Percentiles rank a stretch among this genome's conserved stretches.
Conservation (phyloP, 2,113 vertebrate genomes). For the Lonchura striata region DNA sequence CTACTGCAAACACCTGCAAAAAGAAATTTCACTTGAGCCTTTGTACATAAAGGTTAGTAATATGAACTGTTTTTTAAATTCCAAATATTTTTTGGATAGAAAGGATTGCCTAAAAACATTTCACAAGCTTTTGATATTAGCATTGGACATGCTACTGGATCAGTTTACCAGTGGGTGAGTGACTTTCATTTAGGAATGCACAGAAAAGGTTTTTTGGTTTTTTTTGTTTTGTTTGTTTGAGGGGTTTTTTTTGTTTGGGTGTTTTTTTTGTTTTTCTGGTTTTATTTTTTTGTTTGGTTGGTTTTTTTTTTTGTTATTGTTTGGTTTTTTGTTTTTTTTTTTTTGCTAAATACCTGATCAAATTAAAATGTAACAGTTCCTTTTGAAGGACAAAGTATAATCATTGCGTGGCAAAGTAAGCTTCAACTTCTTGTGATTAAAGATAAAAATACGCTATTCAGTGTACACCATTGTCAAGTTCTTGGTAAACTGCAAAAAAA, state of each 20-base stretch:
- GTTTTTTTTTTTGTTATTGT: neutral
- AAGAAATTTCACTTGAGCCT: slow-evolving; percentile 65
- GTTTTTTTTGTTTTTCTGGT: no score
- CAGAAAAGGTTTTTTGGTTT: neutral
- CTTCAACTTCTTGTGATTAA: slow-evolving; percentile 13
- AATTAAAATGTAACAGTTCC: slow-evolving; percentile 1
- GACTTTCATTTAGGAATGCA: slow-evolving; percentile 54
- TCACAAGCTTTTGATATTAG: slow-evolving; percentile 55
- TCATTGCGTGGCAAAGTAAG: neutral
- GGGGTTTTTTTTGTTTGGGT: neutral
- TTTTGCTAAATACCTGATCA: slow-evolving; percentile 9
- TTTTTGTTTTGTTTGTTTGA: no score
- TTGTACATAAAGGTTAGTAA: slow-evolving; percentile 64
- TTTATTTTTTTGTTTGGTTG: neutral
- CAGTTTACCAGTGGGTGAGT: slow-evolving; percentile 48
- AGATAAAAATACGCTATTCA: neutral
- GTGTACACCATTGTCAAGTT: neutral
- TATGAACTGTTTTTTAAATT: slow-evolving; percentile 67
- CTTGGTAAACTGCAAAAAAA: neutral
- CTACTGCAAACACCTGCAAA: slow-evolving; percentile 41
- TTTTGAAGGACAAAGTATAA: slow-evolving; percentile 20
- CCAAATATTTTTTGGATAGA: slow-evolving; percentile 59
- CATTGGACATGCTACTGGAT: slow-evolving; percentile 9
- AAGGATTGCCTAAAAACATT: slow-evolving; percentile 77
- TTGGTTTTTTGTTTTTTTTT: neutral